These are phyloP conservation scores for Rhodeus uyekii DNA, from an alignment of 2,797 vertebrate genomes.

Conservation along the genomic window DNA sequence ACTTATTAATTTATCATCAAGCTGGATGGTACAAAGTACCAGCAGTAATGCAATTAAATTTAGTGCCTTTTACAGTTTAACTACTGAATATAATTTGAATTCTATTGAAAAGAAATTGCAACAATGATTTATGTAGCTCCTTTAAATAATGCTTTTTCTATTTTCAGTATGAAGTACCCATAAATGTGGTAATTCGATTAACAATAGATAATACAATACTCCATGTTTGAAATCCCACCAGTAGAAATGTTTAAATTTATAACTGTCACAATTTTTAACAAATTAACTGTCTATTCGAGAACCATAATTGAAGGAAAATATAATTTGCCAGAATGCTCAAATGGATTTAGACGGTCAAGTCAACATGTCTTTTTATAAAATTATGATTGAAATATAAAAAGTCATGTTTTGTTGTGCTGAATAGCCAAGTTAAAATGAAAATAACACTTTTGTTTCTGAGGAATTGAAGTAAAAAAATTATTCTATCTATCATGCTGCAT, in stretches of 20 bases:
- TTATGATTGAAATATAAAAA: neutral
- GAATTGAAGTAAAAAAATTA: too few species aligned
- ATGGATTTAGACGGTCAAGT: neutral
- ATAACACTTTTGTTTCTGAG: neutral
- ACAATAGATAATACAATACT: neutral
- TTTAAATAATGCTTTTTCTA: neutral
- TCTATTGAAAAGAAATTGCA: neutral
- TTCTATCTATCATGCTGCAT: neutral
- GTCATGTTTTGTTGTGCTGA: neutral
- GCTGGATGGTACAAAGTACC: neutral
- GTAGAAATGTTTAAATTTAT: neutral
- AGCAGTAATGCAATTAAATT: neutral
- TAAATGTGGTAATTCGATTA: neutral
- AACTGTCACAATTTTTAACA: neutral
- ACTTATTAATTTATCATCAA: neutral
- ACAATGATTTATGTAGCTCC: neutral
- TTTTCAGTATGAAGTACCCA: neutral
- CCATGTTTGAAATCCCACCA: neutral
- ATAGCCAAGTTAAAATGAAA: too few species aligned
- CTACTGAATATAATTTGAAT: neutral
- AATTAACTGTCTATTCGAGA: neutral
- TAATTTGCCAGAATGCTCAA: neutral
- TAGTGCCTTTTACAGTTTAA: neutral
- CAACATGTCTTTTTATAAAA: neutral
- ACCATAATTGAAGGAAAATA: neutral